Evolutionary conservation across 2,888 invertebrate genomes (phyloP).

Genomic region (Agapetus fuscipes): DNA sequence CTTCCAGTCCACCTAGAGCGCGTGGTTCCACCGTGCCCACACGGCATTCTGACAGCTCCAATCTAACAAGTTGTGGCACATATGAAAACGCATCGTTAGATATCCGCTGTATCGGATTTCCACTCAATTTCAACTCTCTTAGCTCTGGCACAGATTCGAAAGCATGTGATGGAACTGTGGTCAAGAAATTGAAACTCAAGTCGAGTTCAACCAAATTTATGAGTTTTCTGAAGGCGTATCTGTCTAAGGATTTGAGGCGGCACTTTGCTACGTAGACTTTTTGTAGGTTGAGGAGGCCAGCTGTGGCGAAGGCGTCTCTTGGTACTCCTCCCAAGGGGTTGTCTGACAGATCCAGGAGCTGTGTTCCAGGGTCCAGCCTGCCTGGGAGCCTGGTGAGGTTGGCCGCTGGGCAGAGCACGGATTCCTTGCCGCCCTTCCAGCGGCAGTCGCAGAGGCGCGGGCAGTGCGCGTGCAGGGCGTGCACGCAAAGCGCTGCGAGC

Average conservation of each 20-base stretch:
- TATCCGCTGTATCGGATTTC: conserved; percentile 64
- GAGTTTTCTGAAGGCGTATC: conserved; percentile 65
- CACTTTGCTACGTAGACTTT: conserved; percentile 68
- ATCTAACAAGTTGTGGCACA: conserved; percentile 57
- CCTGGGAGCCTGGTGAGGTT: conserved; percentile 64
- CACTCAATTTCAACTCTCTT: conserved; percentile 61
- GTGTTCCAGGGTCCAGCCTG: conserved; percentile 67
- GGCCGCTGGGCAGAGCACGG: conserved; percentile 68
- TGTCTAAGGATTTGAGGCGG: conserved; percentile 56
- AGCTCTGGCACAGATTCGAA: conserved; percentile 65
- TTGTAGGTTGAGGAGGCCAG: conserved; percentile 70
- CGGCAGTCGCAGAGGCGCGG: conserved; percentile 76
- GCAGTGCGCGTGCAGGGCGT: conserved; percentile 51
- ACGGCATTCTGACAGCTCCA: conserved; percentile 66
- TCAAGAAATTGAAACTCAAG: conserved; percentile 61
- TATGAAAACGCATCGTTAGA: conserved; percentile 57
- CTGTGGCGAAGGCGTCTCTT: conserved; percentile 63
- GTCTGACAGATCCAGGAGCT: conserved; percentile 67
- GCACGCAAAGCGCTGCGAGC: conserved; percentile 31
- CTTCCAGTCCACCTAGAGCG: conserved; percentile 64
- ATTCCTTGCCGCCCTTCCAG: conserved; percentile 82
- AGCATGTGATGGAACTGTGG: conserved; percentile 59
- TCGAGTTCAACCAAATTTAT: conserved; percentile 76
- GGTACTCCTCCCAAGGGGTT: conserved; percentile 59
- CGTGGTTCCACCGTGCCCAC: conserved; percentile 57